Percentiles rank a stretch among this genome's conserved stretches.
Evolutionary conservation across 2,888 invertebrate species (phyloP).

Genomic region (Drosophila merina): DNA sequence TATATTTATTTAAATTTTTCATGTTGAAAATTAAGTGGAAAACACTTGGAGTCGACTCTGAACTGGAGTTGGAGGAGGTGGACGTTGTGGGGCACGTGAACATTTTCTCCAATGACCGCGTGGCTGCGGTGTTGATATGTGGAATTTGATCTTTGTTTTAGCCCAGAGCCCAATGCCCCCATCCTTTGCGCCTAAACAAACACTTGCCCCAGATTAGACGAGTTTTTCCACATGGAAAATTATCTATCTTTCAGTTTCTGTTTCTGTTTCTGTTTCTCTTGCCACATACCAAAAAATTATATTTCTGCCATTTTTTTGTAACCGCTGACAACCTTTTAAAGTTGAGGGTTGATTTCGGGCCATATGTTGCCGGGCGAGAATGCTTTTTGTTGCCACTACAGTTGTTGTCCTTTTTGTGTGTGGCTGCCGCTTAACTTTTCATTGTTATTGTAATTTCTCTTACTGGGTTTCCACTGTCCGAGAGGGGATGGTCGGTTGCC

Average conservation of each 20-base stretch:
- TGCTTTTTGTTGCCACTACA: constrained; percentile 53
- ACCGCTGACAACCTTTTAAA: constrained; percentile 61
- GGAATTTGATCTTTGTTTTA: constrained; percentile 69
- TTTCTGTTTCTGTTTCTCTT: constrained; percentile 24
- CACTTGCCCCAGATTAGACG: constrained; percentile 58
- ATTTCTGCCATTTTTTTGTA: constrained; percentile 27
- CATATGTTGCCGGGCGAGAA: constrained; percentile 62
- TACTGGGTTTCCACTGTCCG: constrained; percentile 19
- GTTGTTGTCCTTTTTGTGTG: constrained; percentile 66
- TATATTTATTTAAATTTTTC: constrained; percentile 68
- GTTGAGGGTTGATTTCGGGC: constrained; percentile 51
- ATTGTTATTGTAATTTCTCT: constrained; percentile 74
- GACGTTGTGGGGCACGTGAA: constrained; percentile 40
- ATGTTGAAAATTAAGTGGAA: constrained; percentile 75
- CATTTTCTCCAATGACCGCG: constrained; percentile 26
- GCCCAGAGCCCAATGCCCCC: constrained; percentile 15
- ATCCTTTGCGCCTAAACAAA: constrained; percentile 64
- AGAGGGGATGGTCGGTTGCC: constrained; percentile 32
- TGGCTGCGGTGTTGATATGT: constrained; percentile 45
- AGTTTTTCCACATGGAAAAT: constrained; percentile 38
- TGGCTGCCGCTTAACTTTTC: constrained; percentile 72
- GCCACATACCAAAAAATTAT: constrained; percentile 37
- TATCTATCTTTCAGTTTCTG: constrained; percentile 32
- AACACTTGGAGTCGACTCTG: constrained; percentile 46
- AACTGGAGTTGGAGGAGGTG: constrained; percentile 11